Evolutionary conservation across 2,797 vertebrate genomes (phyloP), one percentile per base, ranked within the genome.

Genomic region (Euthynnus affinis): DNA sequence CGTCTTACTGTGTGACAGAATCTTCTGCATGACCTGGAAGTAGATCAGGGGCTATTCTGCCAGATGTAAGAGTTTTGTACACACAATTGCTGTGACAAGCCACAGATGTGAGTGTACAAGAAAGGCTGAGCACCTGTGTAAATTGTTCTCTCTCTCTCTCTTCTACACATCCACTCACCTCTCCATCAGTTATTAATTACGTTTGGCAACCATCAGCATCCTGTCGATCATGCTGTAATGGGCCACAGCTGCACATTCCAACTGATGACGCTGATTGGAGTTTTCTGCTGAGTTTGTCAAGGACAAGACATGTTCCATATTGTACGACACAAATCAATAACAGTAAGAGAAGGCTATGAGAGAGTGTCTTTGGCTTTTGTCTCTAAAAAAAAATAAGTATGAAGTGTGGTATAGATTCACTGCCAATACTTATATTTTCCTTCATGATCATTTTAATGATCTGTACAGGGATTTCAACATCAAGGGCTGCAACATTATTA

Each of bases 201-300:
- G 23, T 25, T 25, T 48, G 55, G 68, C 46, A 46, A 10, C 49
- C 59, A 59, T 18, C 23, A 37, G 34, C 52, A 56, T 73, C 14
- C 58, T 55, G 71, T 64, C 48, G 22, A 48, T 84, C 59, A 66
- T 3, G 13, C 18, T 34, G 0, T 22, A 65, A 70, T 56, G 27
- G 46, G 25, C 52, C 20, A 57, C 8, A 34, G 73, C 46, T 17
- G 53, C 29, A 40, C 44, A 25, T 64, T 69, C 25, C 29, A 53
- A 25, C 14, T 79, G 61, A 75, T 52, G 4, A 37, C 25, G 72
- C 8, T 76, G 34, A 68, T 32, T 52, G 25, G 20, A 34, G 27
- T 80, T 75, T 84, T 72, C 71, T 72, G 52, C 62, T 67, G 63
- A 80, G 44, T 48, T 14, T 5, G 5, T 69, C 63, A 69, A 76